Evolutionary conservation across 2,888 invertebrate genomes (phyloP), one percentile per base, ranked within the genome.

Genomic region (Conchocele bisecta): DNA sequence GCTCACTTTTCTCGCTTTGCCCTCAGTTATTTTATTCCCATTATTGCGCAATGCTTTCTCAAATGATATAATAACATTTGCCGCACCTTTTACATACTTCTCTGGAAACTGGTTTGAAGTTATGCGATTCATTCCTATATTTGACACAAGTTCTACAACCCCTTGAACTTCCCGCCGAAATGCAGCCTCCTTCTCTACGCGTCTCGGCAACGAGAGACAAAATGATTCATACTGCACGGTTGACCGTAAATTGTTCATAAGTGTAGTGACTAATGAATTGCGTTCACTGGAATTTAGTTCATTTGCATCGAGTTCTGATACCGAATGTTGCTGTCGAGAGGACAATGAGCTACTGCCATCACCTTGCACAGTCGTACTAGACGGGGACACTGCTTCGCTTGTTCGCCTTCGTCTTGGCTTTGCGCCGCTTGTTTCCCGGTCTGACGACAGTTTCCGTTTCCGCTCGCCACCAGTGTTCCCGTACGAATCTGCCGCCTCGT

Each of bases 161-260:
- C 41, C 35, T 35, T 44, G 28, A 6, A 77, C 66, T 37, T 74
- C 74, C 3, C 31, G 57, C 24, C 56, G 24, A 39, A 77, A 74
- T 13, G 74, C 77, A 37, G 42, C 54, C 50, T 77, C 77, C 54
- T 70, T 71, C 28, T 20, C 51, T 28, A 53, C 60, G 2, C 54
- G 50, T 41, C 74, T 63, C 24, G 77, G 77, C 48, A 77, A 71
- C 13, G 77, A 77, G 15, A 77, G 42, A 37, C 77, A 77, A 42
- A 77, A 77, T 22, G 77, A 77, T 54, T 77, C 77, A 60, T 61
- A 77, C 58, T 68, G 74, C 7, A 77, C 77, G 15, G 77, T 77
- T 28, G 77, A 68, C 6, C 77, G 56, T 11, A 77, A 64, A n/a
- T 74, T 74, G 37, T 71, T 58, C 77, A 77, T 77, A 20, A 77